Evolutionary conservation across 2,888 invertebrate genomes (phyloP).

Genomic region (Tortrix viridana): DNA sequence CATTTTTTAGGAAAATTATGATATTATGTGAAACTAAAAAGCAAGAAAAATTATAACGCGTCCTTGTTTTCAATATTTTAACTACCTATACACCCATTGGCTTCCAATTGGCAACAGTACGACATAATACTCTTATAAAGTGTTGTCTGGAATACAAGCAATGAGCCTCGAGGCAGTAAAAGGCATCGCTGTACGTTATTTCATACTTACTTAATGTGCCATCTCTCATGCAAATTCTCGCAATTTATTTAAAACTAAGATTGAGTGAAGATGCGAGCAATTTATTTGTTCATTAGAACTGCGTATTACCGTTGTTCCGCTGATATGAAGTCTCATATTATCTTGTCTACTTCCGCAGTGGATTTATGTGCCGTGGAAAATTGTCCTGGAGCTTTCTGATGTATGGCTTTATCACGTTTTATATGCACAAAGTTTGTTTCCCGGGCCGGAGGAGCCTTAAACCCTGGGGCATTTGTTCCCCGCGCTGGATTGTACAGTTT

Average conservation of each 20-base stretch:
- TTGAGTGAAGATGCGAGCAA: slow-evolving; percentile 40
- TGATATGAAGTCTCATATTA: slow-evolving; percentile 71
- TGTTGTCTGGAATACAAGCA: not conserved
- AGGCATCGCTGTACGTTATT: slow-evolving; percentile 3
- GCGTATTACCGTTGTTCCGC: slow-evolving; percentile 37
- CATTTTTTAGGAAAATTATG: too few species aligned
- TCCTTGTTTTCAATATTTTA: too few species aligned
- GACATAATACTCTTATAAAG: not conserved
- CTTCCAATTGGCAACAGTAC: too few species aligned
- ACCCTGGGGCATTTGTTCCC: slow-evolving; percentile 24
- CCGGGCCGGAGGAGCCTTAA: slow-evolving; percentile 9
- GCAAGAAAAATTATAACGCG: too few species aligned
- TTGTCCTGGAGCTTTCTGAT: slow-evolving; percentile 59
- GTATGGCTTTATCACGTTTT: slow-evolving; percentile 53
- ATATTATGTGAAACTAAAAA: too few species aligned
- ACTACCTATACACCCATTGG: too few species aligned
- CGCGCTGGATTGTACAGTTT: not conserved
- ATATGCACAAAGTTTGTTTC: slow-evolving; percentile 37
- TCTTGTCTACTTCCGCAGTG: slow-evolving; percentile 65
- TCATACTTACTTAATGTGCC: slow-evolving; percentile 23
- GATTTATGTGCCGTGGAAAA: slow-evolving; percentile 69
- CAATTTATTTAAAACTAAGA: slow-evolving; percentile 39
- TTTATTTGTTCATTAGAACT: slow-evolving; percentile 44
- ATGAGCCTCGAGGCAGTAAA: slow-evolving; percentile 4
- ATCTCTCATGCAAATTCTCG: slow-evolving; percentile 34